Evolutionary conservation across 2,888 invertebrate genomes (phyloP).

Genomic region (Strigamia crassipes): DNA sequence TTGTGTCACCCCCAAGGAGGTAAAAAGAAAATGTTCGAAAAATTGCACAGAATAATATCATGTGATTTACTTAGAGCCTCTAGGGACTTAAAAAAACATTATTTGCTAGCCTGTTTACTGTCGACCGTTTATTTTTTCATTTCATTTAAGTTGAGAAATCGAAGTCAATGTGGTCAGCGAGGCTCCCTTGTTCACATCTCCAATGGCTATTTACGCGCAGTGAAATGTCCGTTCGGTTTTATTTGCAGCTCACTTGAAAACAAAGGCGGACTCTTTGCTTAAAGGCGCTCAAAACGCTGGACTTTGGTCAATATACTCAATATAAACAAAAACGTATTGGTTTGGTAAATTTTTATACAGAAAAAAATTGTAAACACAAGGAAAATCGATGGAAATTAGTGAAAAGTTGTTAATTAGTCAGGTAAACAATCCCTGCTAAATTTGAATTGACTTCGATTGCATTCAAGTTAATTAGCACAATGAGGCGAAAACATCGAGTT

Average conservation of each 20-base stretch:
- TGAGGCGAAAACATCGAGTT: not conserved
- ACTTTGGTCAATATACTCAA: not conserved
- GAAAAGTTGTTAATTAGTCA: not conserved
- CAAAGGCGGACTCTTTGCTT: not conserved
- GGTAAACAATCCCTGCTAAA: not conserved
- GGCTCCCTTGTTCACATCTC: not conserved
- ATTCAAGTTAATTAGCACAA: not conserved
- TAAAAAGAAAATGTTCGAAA: not conserved
- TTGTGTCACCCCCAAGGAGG: not conserved
- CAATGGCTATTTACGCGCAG: not conserved
- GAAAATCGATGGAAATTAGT: too few relatives aligned
- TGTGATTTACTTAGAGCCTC: not conserved
- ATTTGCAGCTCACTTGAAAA: not conserved
- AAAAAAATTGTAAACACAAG: too few relatives aligned
- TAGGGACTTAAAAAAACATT: not conserved
- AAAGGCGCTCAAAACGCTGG: not conserved
- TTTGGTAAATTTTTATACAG: not conserved
- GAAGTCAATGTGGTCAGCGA: not conserved
- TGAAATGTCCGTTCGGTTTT: not conserved
- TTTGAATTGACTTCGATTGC: not conserved
- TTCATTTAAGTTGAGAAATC: not conserved
- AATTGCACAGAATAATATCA: not conserved
- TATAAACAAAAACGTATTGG: not conserved
- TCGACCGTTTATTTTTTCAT: not conserved
- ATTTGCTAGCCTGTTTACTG: not conserved